These are phyloP conservation scores for Zapornia atra DNA, from an alignment of 2,113 vertebrate species.

Conservation along the genomic window DNA sequence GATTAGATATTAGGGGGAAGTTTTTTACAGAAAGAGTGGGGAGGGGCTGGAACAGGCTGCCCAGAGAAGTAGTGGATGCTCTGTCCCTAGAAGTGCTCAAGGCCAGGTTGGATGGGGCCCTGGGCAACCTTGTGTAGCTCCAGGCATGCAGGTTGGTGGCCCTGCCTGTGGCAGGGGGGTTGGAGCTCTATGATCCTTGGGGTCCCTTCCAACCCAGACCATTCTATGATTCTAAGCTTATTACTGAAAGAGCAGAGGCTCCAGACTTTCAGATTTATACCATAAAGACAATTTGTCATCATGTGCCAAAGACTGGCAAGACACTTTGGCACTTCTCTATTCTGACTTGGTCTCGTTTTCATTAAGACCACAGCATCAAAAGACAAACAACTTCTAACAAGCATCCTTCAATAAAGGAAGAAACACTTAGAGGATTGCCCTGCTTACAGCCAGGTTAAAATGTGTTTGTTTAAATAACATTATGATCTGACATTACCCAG, in stretches of 20 bases:
- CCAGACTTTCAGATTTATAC: neutral
- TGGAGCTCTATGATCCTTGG: no score
- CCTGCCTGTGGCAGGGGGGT: no score
- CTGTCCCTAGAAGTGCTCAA: no score
- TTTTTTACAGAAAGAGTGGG: no score
- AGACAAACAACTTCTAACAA: neutral
- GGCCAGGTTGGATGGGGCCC: no score
- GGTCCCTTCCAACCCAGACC: no score
- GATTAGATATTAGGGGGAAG: no score
- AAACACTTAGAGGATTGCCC: neutral
- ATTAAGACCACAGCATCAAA: neutral
- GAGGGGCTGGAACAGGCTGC: no score
- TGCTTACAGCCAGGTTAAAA: constrained; percentile 1
- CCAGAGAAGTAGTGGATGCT: no score
- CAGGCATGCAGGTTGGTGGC: no score
- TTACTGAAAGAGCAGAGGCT: neutral
- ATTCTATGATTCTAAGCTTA: no score
- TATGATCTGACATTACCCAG: constrained; percentile 11
- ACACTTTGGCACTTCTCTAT: neutral
- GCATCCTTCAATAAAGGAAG: neutral
- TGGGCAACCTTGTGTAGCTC: no score
- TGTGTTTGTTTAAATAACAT: constrained; percentile 14
- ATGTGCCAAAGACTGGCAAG: neutral
- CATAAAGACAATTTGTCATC: neutral
- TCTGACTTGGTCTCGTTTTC: neutral